phyloP scores from a whole-genome alignment of 2,797 vertebrate species.

The Eulemur rubriventer region DNA sequence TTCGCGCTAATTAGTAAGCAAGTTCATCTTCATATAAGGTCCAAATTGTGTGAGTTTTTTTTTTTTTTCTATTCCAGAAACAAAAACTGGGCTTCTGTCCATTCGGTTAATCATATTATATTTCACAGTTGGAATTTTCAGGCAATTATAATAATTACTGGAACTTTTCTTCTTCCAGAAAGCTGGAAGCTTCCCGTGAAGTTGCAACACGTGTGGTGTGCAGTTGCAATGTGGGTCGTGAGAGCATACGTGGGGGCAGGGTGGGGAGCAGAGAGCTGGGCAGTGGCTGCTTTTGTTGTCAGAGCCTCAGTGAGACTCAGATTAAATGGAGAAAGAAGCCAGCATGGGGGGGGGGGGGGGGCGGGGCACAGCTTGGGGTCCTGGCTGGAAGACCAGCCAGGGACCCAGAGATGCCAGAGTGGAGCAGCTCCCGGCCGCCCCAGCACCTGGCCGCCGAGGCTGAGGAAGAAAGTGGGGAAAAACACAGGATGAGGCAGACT shows the following conservation, averaged over 20 bases:
- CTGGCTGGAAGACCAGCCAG: background rate
- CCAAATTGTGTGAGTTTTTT: slow-evolving; percentile 9
- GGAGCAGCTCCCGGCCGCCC: background rate
- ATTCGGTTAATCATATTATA: slow-evolving; percentile 67
- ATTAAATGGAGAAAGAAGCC: background rate
- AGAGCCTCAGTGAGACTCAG: background rate
- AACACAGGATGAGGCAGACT: too few relatives aligned
- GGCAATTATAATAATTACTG: slow-evolving; percentile 69
- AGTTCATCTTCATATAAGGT: slow-evolving; percentile 54
- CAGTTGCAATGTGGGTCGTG: background rate
- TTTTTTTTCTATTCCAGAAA: slow-evolving; percentile 44
- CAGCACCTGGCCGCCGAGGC: background rate
- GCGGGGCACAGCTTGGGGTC: background rate
- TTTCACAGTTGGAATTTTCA: slow-evolving; percentile 66
- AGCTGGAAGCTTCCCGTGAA: background rate
- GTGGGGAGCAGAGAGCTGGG: background rate
- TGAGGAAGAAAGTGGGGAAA: background rate
- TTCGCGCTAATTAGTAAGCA: slow-evolving; percentile 56
- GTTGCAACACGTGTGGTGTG: background rate
- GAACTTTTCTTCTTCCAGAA: slow-evolving; percentile 45
- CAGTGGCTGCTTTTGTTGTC: background rate
- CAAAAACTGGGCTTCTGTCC: slow-evolving; percentile 72
- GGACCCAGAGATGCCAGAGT: background rate
- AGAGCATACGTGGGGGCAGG: background rate
- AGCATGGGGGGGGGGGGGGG: background rate